A percentile compares a stretch with the other conserved stretches of the same genome.
Evolutionary conservation across 1,140 invertebrate genomes (phyloP).

Genomic region (Drosophila ananassae): DNA sequence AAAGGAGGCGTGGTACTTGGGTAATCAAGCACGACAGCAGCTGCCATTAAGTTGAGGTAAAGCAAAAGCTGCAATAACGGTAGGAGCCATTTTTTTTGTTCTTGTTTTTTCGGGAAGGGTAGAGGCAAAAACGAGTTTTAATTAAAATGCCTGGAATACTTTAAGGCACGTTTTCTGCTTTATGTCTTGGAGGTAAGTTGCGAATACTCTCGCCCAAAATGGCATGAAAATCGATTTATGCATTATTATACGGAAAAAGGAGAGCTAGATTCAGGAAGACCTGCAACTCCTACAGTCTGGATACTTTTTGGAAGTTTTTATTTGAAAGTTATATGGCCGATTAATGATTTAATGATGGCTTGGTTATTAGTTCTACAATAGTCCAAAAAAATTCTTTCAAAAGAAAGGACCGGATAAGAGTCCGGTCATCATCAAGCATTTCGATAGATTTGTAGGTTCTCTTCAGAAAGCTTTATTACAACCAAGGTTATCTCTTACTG

Average conservation of each 20-base stretch:
- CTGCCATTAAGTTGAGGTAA: constrained; percentile 79
- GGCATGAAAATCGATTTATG: constrained; percentile 28
- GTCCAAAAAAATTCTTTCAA: too few relatives aligned
- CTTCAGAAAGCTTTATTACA: too few relatives aligned
- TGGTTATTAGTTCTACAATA: too few relatives aligned
- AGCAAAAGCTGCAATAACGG: constrained; percentile 46
- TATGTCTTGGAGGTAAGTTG: constrained; percentile 32
- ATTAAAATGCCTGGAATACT: constrained; percentile 76
- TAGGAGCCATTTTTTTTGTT: constrained; percentile 12
- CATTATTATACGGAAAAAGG: constrained; percentile 12
- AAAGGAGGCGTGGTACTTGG: constrained; percentile 37
- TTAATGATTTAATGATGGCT: too few relatives aligned
- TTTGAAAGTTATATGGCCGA: too few relatives aligned
- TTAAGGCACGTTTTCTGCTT: constrained; percentile 60
- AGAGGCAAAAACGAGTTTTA: constrained; percentile 61
- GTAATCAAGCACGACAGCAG: constrained; percentile 79
- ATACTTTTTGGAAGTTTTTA: not conserved
- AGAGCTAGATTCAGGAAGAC: not conserved
- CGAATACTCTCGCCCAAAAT: constrained; percentile 1
- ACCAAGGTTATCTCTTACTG: too few relatives aligned
- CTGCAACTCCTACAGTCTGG: constrained; percentile 10
- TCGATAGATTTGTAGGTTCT: too few relatives aligned
- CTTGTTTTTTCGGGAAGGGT: constrained; percentile 4
- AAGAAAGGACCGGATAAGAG: too few relatives aligned
- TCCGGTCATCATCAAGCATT: too few relatives aligned